Base-by-base conservation (phyloP, 2,888 invertebrate species). In the Polymixis flavicincta region DNA sequence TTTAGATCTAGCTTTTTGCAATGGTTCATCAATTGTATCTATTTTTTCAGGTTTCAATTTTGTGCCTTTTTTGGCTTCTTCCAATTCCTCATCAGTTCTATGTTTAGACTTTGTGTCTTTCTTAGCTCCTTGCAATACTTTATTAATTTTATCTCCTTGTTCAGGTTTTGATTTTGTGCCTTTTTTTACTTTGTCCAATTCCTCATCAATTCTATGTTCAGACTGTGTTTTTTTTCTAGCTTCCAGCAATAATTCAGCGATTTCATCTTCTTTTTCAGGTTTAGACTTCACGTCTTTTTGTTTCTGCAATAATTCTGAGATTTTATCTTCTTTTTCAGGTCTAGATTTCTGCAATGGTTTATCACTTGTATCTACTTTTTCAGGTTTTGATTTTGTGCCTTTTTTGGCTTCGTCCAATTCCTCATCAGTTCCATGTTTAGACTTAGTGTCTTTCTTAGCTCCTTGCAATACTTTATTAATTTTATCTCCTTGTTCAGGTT, bases 401-500 rank as follows among this genome's bases (percentile, higher is more conserved):
- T 66, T 66, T 70, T 25, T 14, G 4, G 14, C 11, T 54, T n/a
- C 25, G 0, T 61, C 54, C 25, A 25, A 45, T 57, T 67, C 14
- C 54, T 61, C 59, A 73, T 78, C 48, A 78, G 25, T 13, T 25
- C 28, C 61, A 69, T 75, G 52, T 81, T 50, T 71, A 67, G 61
- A 50, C 61, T 78, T 74, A 0, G 48, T 14, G n/a, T 45, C 60
- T 25, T 61, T 54, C 32, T 63, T 37, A 7, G 19, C 22, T 71
- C 32, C 52, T 14, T 32, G 55, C 6, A 19, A 19, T 25, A 50
- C 0, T 50, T 22, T n/a, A 17, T 74, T 17, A 32, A 17, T 25
- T 60, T 78, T 78, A n/a, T 61, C 71, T 60, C 61, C 59, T 55
- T 69, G 42, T 66, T 74, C 60, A 64, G 25, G n/a, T 76, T n/a